Evolutionary conservation across 2,888 invertebrate genomes (phyloP), one percentile per base, ranked within the genome.

Genomic region (Thyatira batis): DNA sequence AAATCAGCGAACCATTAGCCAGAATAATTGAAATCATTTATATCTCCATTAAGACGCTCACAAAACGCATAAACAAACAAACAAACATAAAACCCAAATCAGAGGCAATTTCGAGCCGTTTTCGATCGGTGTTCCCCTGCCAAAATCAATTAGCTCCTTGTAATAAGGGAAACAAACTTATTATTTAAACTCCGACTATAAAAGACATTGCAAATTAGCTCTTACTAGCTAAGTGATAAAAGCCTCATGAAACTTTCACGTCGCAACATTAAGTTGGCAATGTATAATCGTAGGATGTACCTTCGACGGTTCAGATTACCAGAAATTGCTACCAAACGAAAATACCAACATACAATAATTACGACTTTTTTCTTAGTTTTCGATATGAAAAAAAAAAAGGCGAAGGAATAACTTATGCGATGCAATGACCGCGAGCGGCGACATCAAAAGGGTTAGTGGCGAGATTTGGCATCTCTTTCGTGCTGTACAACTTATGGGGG

Each of bases 121-220:
- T 78, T 74, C 82, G 81, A 88, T 89, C 79, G 71, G 67, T 66
- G 78, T 76, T 72, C 73, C 73, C 64, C 81, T 82, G 87, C 84
- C 87, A 84, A 89, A 87, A 87, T 88, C 88, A 89, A 89, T 89
- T 89, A 87, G 78, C 73, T 75, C 77, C 73, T 80, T 78, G 76
- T 82, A 87, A 86, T 87, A 82, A 82, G 63, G 57, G 54, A 63
- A 60, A 64, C 76, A 61, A 66, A 53, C 0, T 49, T 64, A 52
- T 23, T 2, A 4, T 17, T 54, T 9, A 50, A 23, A 4, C 17
- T 51, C 2, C 4, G 0, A 6, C 53, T 52, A 25, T 8, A 1
- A 5, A 21, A 23, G 21, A 17, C 23, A 39, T 2, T 4, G 45
- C 9, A 77, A 64, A 63, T 10, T 52, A 49, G 60, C 9, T 61